phyloP scores from a whole-genome alignment of 1,140 invertebrate species.

The Aphaenogaster ashmeadi region DNA sequence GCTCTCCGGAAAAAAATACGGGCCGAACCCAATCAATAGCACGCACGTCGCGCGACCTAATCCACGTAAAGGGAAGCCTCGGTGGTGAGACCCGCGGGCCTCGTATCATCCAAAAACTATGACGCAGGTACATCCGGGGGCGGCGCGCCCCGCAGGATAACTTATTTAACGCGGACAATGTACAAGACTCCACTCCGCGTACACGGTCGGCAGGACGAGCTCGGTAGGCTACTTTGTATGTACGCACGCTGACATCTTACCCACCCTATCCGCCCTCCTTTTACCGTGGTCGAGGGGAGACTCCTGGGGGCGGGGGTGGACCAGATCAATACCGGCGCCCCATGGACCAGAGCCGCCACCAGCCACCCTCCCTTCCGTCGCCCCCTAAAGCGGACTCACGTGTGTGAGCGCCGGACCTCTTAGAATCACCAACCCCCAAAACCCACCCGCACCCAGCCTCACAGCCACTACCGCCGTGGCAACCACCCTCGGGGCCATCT shows the following conservation, averaged over 20 bases:
- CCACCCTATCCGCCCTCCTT: slow-evolving; percentile 81
- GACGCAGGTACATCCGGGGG: slow-evolving; percentile 37
- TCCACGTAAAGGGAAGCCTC: slow-evolving; percentile 40
- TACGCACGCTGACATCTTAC: slow-evolving; percentile 87
- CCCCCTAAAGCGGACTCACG: slow-evolving; percentile 71
- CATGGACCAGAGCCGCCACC: slow-evolving; percentile 82
- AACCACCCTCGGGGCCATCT: slow-evolving; percentile 80
- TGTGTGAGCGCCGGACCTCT: slow-evolving; percentile 85
- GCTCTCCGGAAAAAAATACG: not conserved
- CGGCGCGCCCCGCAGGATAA: slow-evolving; percentile 60
- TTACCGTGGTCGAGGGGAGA: slow-evolving; percentile 73
- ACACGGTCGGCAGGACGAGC: slow-evolving; percentile 63
- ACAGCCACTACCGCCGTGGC: slow-evolving; percentile 73
- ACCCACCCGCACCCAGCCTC: slow-evolving; percentile 70
- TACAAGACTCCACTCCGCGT: slow-evolving; percentile 69
- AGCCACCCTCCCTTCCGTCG: slow-evolving; percentile 63
- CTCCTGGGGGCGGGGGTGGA: slow-evolving; percentile 73
- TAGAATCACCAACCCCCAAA: slow-evolving; percentile 85
- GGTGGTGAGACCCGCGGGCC: slow-evolving; percentile 43
- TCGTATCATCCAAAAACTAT: slow-evolving; percentile 65
- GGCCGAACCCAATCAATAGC: slow-evolving; percentile 52
- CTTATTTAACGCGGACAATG: slow-evolving; percentile 76
- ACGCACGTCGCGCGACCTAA: slow-evolving; percentile 46
- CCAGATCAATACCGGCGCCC: slow-evolving; percentile 84
- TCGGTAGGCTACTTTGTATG: slow-evolving; percentile 86